phyloP scores from a whole-genome alignment of 2,113 vertebrate species.

The Etia nguti region DNA sequence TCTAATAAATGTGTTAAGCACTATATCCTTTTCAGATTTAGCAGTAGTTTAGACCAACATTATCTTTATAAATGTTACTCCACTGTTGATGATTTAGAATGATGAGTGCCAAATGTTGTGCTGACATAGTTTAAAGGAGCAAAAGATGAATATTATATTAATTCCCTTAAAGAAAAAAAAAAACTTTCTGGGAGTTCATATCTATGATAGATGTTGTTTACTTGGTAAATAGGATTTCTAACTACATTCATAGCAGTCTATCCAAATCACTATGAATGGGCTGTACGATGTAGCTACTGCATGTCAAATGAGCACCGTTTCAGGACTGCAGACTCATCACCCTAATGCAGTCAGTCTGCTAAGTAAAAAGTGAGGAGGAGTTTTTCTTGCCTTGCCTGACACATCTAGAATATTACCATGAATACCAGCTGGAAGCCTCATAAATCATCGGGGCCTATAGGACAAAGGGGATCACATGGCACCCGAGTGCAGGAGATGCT shows the following conservation, averaged over 20 bases:
- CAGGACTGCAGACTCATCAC: slow-evolving; percentile 44
- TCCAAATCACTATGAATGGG: slow-evolving; percentile 4
- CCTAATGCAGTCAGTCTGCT: slow-evolving; percentile 23
- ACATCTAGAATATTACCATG: slow-evolving; percentile 48
- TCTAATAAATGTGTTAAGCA: not conserved
- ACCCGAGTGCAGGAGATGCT: slow-evolving; percentile 20
- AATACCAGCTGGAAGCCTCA: slow-evolving; percentile 54
- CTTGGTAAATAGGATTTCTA: slow-evolving; percentile 4
- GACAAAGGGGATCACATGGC: slow-evolving; percentile 48
- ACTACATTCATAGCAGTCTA: slow-evolving; percentile 6
- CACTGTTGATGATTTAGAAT: not conserved
- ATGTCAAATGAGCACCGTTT: slow-evolving; percentile 10
- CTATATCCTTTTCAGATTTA: not conserved
- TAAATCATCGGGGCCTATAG: slow-evolving; percentile 68
- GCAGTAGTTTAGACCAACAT: not conserved
- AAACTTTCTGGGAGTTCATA: not conserved
- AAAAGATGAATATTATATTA: slow-evolving; percentile 21
- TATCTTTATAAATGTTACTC: not conserved
- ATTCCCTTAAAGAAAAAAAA: not conserved
- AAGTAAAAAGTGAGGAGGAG: slow-evolving; percentile 25
- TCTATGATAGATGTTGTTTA: slow-evolving; percentile 2
- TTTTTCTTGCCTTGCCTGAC: slow-evolving; percentile 42
- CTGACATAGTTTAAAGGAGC: not conserved
- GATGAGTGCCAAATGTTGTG: slow-evolving; percentile 14
- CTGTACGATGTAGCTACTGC: not conserved